Conservation (phyloP, 2,113 vertebrate species). For the Neogale vison region DNA sequence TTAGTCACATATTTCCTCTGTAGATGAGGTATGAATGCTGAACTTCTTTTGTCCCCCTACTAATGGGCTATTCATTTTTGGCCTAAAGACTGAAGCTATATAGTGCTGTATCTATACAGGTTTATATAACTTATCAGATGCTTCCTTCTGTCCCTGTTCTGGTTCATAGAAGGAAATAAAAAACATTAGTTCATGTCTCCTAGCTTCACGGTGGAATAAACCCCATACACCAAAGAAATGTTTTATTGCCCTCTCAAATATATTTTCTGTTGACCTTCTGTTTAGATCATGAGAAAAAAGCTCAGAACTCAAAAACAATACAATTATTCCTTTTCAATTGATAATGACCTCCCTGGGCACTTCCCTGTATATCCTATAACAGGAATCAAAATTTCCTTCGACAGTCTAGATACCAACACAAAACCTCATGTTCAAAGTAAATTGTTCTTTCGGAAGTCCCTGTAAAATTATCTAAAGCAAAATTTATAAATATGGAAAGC, state of each 20-base stretch:
- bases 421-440: neutral
- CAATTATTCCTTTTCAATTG: neutral
- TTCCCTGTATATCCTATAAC: neutral
- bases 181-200: neutral
- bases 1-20: neutral
- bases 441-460: neutral
- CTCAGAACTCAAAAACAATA: neutral
- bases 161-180: neutral
- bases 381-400: neutral
- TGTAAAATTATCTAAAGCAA: slow-evolving; percentile 1
- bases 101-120: neutral
- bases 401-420: neutral
- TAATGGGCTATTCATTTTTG: neutral
- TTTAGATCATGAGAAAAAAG: neutral
- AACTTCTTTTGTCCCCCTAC: neutral
- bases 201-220: neutral
- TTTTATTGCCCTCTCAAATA: neutral
- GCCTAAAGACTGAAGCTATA: neutral
- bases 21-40: neutral
- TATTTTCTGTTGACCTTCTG: neutral
- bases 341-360: neutral
- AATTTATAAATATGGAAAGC: neutral
- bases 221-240: neutral
- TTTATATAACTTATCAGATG: neutral
- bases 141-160: neutral